phyloP scores from a whole-genome alignment of 2,888 invertebrate genomes.

The Autographa pulchrina region DNA sequence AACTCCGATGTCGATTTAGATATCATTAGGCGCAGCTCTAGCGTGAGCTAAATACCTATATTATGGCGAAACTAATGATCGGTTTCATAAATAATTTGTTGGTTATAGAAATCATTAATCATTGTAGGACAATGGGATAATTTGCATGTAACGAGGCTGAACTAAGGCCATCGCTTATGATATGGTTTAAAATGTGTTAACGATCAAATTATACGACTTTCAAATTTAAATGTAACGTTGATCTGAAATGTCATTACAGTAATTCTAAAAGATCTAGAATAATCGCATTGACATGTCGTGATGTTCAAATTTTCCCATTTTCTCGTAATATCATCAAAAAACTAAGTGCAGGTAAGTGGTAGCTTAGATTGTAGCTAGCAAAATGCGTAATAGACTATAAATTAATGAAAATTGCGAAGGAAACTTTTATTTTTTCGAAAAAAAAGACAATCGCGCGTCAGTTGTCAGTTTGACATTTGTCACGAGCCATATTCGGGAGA shows the following conservation, averaged over 20 bases:
- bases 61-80: neutral
- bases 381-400: neutral
- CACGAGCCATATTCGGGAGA: slow-evolving; percentile 6
- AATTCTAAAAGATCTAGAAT: neutral
- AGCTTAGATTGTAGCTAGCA: slow-evolving; percentile 21
- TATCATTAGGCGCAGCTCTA: slow-evolving; percentile 9
- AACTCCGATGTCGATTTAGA: neutral
- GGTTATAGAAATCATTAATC: neutral
- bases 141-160: neutral
- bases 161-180: neutral
- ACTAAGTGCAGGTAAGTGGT: slow-evolving; percentile 38
- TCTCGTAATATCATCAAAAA: neutral
- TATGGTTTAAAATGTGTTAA: neutral
- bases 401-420: neutral
- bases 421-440: neutral
- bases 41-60: neutral
- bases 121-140: neutral
- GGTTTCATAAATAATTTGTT: too few species aligned
- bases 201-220: neutral
- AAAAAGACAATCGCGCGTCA: slow-evolving; percentile 28
- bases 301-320: neutral
- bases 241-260: neutral
- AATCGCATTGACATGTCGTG: neutral
- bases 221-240: neutral
- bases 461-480: slow-evolving; percentile 30